Evolutionary conservation across 2,888 invertebrate genomes (phyloP).

Genomic region (Acleris literana): DNA sequence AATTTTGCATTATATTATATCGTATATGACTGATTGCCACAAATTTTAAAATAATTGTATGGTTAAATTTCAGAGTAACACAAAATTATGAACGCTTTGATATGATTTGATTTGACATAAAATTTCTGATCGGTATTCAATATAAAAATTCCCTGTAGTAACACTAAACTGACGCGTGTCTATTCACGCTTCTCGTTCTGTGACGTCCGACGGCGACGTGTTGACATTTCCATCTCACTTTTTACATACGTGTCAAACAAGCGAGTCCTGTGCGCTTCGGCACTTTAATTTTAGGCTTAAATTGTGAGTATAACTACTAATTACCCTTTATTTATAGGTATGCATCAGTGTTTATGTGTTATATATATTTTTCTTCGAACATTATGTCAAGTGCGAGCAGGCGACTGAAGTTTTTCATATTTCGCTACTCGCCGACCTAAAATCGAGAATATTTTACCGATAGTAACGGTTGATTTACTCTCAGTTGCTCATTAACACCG

Average conservation of each 20-base stretch:
- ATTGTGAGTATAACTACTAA: slow-evolving; percentile 67
- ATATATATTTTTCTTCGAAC: neutral
- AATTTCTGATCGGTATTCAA: neutral
- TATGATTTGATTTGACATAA: too few relatives aligned
- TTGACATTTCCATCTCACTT: slow-evolving; percentile 65
- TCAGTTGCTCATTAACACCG: slow-evolving; percentile 22
- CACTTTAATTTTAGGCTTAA: slow-evolving; percentile 76
- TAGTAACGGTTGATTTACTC: slow-evolving; percentile 33
- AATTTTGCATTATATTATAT: too few relatives aligned
- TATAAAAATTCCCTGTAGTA: slow-evolving; percentile 38
- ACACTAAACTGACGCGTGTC: slow-evolving; percentile 53
- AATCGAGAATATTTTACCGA: slow-evolving; percentile 28
- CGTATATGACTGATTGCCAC: too few relatives aligned
- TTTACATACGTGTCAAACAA: slow-evolving; percentile 80
- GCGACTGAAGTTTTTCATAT: slow-evolving; percentile 23
- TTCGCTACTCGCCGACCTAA: slow-evolving; percentile 25
- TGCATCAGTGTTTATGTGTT: slow-evolving; percentile 21
- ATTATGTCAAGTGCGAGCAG: slow-evolving; percentile 20
- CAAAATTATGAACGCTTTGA: neutral
- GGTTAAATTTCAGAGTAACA: neutral
- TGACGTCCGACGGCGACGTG: slow-evolving; percentile 51
- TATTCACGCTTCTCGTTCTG: slow-evolving; percentile 37
- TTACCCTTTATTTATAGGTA: slow-evolving; percentile 39
- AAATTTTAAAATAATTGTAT: neutral
- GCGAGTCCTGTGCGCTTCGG: slow-evolving; percentile 70